Evolutionary conservation across 2,797 vertebrate species (phyloP), one percentile per base, ranked within the genome.

Genomic region (Sus cebifrons): DNA sequence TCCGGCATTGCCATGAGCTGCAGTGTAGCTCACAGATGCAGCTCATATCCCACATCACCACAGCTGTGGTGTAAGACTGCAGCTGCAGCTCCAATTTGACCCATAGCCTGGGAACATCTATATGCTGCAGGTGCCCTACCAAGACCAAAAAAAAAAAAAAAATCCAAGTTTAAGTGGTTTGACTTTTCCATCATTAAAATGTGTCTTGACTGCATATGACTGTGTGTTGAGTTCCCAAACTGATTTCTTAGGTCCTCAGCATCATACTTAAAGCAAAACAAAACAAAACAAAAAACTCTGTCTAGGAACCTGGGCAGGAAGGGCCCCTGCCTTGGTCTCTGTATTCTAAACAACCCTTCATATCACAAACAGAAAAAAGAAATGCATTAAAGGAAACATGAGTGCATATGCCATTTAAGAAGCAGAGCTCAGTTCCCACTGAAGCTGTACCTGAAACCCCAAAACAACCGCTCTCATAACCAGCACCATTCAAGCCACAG

Each of bases 161-260:
- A 83, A 91, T 67, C 89, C 0, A 11, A 89, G 75, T 79, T 58
- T 64, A 25, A 92, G 32, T 81, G 62, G 52, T 97, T 86, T 97
- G 90, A 20, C 81, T 94, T 78, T 84, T 95, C 56, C 0, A 0
- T 93, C 13, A 77, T 90, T 56, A 16, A 95, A 97, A 96, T 96
- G 68, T 67, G 21, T 15, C 36, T 94, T 86, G 84, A n/a, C 32
- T 79, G 20, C 54, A 32, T 74, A n/a, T 21, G 12, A 15, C n/a
- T 96, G 83, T 96, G 56, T 60, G 71, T 93, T 89, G 52, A 32
- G 60, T 58, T 18, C 23, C 94, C 10, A 83, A 71, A 93, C 52
- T 77, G 83, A 91, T 40, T 81, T 91, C 88, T 97, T 84, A 89
- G 95, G 84, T 36, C 49, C 68, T 96, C 75, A 71, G 2, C 17